Conservation (phyloP, 1,140 invertebrate species). For the Solenopsis fugax region DNA sequence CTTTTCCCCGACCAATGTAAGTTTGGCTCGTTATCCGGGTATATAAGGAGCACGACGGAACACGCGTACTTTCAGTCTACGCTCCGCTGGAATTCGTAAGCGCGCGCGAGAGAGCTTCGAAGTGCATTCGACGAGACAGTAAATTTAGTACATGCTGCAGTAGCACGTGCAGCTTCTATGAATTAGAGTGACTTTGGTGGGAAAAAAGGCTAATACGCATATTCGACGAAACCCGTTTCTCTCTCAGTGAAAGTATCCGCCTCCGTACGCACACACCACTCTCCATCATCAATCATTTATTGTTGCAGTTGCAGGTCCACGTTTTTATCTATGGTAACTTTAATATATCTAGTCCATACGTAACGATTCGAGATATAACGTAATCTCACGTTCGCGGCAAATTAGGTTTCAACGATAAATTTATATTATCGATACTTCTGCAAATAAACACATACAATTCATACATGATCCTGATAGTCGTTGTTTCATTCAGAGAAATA, state of each 20-base stretch:
- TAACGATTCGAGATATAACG: not conserved
- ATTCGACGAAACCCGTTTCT: slow-evolving; percentile 43
- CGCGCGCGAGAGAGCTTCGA: slow-evolving; percentile 33
- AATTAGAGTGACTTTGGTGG: slow-evolving; percentile 3
- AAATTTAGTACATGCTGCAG: not conserved
- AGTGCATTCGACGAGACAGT: not conserved
- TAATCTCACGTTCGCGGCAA: not conserved
- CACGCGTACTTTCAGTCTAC: slow-evolving; percentile 66
- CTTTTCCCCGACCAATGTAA: slow-evolving; percentile 65
- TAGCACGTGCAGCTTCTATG: not conserved
- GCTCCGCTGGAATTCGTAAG: slow-evolving; percentile 20
- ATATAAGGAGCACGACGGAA: slow-evolving; percentile 61
- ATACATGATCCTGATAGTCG: not conserved
- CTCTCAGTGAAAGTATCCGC: slow-evolving; percentile 24
- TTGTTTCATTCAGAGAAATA: not conserved
- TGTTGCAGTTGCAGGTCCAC: not conserved
- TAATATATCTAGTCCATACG: not conserved
- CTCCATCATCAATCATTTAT: not conserved
- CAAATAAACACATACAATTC: not conserved
- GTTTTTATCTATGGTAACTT: slow-evolving; percentile 17
- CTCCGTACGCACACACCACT: not conserved
- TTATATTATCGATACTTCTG: not conserved
- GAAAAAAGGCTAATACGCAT: not conserved
- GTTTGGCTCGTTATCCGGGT: slow-evolving; percentile 48
- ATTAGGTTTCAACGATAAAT: not conserved